phyloP scores from a whole-genome alignment of 1,140 invertebrate genomes.

The Drosophila tropicalis region DNA sequence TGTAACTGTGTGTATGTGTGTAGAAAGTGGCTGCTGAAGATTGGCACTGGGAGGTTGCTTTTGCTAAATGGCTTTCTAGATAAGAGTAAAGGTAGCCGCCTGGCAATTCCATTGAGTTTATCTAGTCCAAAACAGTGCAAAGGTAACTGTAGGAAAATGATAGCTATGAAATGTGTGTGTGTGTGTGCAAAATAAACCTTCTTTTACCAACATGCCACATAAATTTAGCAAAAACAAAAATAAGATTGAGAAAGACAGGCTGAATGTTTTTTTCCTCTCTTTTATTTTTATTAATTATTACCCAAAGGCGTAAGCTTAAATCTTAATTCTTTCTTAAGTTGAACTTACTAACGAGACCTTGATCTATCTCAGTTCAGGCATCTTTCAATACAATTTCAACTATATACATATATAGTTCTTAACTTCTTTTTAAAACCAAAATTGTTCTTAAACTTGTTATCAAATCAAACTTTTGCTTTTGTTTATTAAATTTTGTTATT shows the following conservation, averaged over 20 bases:
- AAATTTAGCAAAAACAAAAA: not conserved
- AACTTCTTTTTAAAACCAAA: not conserved
- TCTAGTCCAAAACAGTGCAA: constrained; percentile 34
- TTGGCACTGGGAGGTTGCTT: constrained; percentile 28
- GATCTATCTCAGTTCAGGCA: too few species aligned
- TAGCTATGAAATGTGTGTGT: constrained; percentile 7
- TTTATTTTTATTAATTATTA: too few species aligned
- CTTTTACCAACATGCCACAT: not conserved
- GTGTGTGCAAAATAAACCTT: not conserved
- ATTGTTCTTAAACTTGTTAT: not conserved
- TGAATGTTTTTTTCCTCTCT: too few species aligned
- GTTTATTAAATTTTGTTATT: not conserved
- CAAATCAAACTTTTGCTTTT: not conserved
- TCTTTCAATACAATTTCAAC: not conserved
- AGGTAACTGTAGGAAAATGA: not conserved
- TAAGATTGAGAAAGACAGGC: not conserved
- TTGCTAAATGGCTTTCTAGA: constrained; percentile 66
- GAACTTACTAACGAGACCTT: too few species aligned
- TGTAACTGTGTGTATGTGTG: constrained; percentile 7
- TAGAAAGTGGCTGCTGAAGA: not conserved
- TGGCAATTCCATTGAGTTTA: constrained; percentile 43
- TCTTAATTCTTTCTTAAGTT: too few species aligned
- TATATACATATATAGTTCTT: not conserved
- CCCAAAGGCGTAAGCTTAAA: too few species aligned
- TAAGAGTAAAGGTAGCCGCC: constrained; percentile 50